A percentile compares a stretch with the other conserved stretches of the same genome.
These are phyloP conservation scores for Epicampocera succincta DNA, from an alignment of 2,888 invertebrate genomes.

Conservation along the genomic window DNA sequence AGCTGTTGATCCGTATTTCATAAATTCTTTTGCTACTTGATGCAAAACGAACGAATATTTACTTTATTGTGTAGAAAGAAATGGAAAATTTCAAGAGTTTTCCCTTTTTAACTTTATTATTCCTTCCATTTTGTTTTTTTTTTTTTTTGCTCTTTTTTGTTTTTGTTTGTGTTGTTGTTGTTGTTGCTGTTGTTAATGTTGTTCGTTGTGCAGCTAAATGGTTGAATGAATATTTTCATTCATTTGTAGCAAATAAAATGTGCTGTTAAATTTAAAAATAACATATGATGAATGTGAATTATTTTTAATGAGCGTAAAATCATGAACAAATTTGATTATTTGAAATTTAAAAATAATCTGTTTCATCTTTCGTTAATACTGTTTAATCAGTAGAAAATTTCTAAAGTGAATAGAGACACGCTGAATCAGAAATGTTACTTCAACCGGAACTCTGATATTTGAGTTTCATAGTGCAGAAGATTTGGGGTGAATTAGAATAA, in stretches of 20 bases:
- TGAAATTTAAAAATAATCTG: not conserved
- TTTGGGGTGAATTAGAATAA: too few species aligned
- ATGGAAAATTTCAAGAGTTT: constrained; percentile 27
- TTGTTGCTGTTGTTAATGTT: not conserved
- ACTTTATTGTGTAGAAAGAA: constrained; percentile 58
- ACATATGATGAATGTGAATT: constrained; percentile 40
- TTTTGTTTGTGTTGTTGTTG: too few species aligned
- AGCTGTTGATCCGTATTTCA: constrained; percentile 48
- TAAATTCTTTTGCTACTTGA: constrained; percentile 57
- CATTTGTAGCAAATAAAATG: constrained; percentile 56
- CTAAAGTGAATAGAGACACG: not conserved
- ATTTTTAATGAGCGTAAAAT: constrained; percentile 31
- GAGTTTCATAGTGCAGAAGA: too few species aligned
- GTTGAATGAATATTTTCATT: constrained; percentile 43
- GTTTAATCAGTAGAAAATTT: not conserved
- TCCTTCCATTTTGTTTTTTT: not conserved
- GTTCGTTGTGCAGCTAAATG: constrained; percentile 16
- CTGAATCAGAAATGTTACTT: too few species aligned
- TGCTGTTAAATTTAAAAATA: constrained; percentile 48
- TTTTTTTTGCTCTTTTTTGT: too few species aligned
- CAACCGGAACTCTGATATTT: too few species aligned
- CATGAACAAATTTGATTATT: not conserved
- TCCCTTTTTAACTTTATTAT: not conserved
- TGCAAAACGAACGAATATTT: constrained; percentile 58
- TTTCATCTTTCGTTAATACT: too few species aligned